A percentile compares a stretch with the other conserved stretches of the same genome.
phyloP scores from a whole-genome alignment of 2,888 invertebrate genomes.

The Ommatoiulus sabulosus region DNA sequence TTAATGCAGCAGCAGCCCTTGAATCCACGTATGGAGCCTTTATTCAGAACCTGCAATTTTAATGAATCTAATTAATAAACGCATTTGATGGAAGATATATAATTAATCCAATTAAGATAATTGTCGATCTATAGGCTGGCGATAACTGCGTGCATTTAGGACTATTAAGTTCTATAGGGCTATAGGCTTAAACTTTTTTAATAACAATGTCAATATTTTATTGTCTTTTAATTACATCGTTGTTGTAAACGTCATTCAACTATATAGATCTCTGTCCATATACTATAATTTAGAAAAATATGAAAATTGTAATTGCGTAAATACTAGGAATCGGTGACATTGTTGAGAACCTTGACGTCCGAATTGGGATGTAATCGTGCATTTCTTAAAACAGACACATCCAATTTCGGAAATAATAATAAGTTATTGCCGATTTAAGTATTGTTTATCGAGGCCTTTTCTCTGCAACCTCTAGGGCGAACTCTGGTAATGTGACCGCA shows the following conservation, averaged over 20 bases:
- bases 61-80: constrained; percentile 47
- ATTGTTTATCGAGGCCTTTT: background rate
- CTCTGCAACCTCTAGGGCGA: background rate
- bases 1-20: constrained; percentile 43
- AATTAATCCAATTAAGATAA: constrained; percentile 46
- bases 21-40: background rate
- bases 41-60: constrained; percentile 25
- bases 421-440: background rate
- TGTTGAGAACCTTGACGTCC: background rate
- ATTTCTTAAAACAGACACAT: constrained; percentile 12
- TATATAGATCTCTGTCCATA: background rate
- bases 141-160: background rate
- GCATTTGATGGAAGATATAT: constrained; percentile 47
- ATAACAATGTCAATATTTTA: background rate
- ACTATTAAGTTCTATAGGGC: background rate
- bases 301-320: background rate
- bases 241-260: background rate
- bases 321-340: background rate
- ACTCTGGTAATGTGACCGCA: background rate
- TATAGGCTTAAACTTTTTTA: constrained; percentile 23
- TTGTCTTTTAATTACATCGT: background rate
- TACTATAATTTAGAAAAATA: constrained; percentile 2
- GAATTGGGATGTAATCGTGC: background rate
- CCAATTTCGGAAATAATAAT: background rate
- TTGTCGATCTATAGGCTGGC: constrained; percentile 38